Percentiles rank a stretch among this genome's conserved stretches.
phyloP scores from a whole-genome alignment of 2,113 vertebrate genomes.

The Crotalus tigris region DNA sequence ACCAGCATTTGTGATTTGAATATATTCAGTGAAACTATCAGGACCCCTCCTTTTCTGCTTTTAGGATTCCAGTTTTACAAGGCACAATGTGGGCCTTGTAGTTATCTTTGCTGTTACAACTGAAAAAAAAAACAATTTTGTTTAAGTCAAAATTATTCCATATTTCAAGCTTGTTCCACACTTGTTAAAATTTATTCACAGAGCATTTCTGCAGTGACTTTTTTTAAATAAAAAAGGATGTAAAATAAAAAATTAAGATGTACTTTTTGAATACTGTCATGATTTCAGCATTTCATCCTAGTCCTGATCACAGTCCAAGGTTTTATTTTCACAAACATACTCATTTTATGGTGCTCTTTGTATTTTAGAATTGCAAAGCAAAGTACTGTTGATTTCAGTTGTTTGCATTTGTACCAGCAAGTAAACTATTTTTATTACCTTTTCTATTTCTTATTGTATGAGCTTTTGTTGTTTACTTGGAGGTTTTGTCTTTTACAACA shows the following conservation, averaged over 20 bases:
- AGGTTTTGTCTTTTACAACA: slow-evolving; percentile 84
- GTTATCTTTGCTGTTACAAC: slow-evolving; percentile 45
- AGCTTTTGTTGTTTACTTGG: slow-evolving; percentile 85
- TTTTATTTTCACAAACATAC: slow-evolving; percentile 70
- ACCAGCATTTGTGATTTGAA: slow-evolving; percentile 66
- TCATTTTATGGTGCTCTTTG: slow-evolving; percentile 80
- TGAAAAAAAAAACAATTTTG: slow-evolving; percentile 36
- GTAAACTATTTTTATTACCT: slow-evolving; percentile 86
- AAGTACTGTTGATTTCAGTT: slow-evolving; percentile 74
- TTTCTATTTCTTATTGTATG: slow-evolving; percentile 86
- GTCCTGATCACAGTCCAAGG: slow-evolving; percentile 67
- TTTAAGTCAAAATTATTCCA: slow-evolving; percentile 50
- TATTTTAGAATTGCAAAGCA: slow-evolving; percentile 77
- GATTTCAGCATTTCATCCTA: slow-evolving; percentile 66
- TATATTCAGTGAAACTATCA: slow-evolving; percentile 65
- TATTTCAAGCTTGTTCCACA: slow-evolving; percentile 36
- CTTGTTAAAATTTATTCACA: slow-evolving; percentile 33
- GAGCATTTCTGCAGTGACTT: slow-evolving; percentile 17
- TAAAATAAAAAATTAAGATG: background rate
- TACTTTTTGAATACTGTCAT: background rate
- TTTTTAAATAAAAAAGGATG: background rate
- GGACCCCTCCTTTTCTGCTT: slow-evolving; percentile 53
- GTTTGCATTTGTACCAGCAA: slow-evolving; percentile 84
- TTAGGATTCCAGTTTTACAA: slow-evolving; percentile 56
- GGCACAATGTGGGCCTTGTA: slow-evolving; percentile 53